phyloP scores from a whole-genome alignment of 2,888 invertebrate species.

The Lithophane leautieri region DNA sequence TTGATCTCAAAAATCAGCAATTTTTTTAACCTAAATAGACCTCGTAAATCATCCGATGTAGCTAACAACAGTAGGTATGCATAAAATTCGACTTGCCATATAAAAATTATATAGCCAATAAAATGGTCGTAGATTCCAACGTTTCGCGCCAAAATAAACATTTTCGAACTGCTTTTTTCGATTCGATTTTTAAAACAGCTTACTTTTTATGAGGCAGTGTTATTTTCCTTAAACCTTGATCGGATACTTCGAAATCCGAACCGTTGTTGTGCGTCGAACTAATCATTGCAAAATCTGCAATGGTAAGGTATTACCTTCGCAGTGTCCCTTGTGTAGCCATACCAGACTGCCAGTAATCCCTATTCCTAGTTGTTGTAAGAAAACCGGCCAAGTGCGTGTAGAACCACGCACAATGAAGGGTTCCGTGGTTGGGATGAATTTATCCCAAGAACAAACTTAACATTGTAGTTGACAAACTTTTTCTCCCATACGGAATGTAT shows the following conservation, averaged over 20 bases:
- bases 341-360: too few relatives aligned
- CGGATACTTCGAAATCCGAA: neutral
- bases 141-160: constrained; percentile 39
- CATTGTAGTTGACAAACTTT: too few relatives aligned
- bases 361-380: too few relatives aligned
- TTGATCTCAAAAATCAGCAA: constrained; percentile 31
- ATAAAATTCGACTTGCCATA: constrained; percentile 27
- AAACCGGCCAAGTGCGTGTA: too few relatives aligned
- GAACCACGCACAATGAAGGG: too few relatives aligned
- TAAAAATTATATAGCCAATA: constrained; percentile 35
- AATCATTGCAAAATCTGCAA: too few relatives aligned
- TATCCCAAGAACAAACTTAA: too few relatives aligned
- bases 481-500: too few relatives aligned
- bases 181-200: constrained; percentile 47
- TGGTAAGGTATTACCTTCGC: too few relatives aligned
- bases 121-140: constrained; percentile 24
- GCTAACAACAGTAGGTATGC: constrained; percentile 12
- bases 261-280: too few relatives aligned
- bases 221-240: constrained; percentile 22
- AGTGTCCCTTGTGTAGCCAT: too few relatives aligned
- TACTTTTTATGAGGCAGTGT: constrained; percentile 21
- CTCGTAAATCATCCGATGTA: constrained; percentile 18
- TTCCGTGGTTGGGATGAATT: too few relatives aligned
- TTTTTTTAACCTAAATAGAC: constrained; percentile 41
- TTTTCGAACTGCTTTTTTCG: neutral